Evolutionary conservation across 2,113 vertebrate genomes (phyloP).

Genomic region (Carassius auratus): DNA sequence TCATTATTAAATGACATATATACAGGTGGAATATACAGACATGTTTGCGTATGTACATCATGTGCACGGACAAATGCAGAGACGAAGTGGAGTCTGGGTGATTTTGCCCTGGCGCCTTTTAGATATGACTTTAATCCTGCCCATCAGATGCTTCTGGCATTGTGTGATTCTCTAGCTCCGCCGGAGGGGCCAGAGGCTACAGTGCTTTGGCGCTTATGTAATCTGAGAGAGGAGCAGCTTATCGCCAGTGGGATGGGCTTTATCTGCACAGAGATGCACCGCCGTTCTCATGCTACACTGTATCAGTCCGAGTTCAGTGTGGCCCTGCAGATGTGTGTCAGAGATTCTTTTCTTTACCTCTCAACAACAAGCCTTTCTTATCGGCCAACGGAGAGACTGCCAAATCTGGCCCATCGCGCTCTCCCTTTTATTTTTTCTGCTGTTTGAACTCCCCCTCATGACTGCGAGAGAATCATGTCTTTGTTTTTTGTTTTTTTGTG

Average conservation of each 20-base stretch:
- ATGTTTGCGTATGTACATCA: conserved; percentile 40
- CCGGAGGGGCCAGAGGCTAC: conserved; percentile 59
- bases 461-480: conserved; percentile 57
- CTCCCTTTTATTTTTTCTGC: conserved; percentile 64
- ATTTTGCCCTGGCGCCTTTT: conserved; percentile 78
- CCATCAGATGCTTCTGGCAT: conserved; percentile 76
- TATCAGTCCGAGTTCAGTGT: conserved; percentile 74
- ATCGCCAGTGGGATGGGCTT: conserved; percentile 60
- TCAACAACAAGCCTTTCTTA: conserved; percentile 76
- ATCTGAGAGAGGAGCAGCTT: conserved; percentile 66
- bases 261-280: conserved; percentile 66
- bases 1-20: conserved; percentile 62
- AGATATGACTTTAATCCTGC: conserved; percentile 77
- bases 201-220: conserved; percentile 68
- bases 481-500: conserved; percentile 59
- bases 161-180: conserved; percentile 62
- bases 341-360: conserved; percentile 77
- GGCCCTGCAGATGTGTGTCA: conserved; percentile 69
- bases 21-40: conserved; percentile 39
- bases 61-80: conserved; percentile 25
- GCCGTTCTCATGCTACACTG: conserved; percentile 63
- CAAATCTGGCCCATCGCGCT: conserved; percentile 64
- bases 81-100: conserved; percentile 71
- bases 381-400: conserved; percentile 67
- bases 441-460: conserved; percentile 71